Evolutionary conservation across 2,113 vertebrate species (phyloP).

Genomic region (Ascaphus truei): DNA sequence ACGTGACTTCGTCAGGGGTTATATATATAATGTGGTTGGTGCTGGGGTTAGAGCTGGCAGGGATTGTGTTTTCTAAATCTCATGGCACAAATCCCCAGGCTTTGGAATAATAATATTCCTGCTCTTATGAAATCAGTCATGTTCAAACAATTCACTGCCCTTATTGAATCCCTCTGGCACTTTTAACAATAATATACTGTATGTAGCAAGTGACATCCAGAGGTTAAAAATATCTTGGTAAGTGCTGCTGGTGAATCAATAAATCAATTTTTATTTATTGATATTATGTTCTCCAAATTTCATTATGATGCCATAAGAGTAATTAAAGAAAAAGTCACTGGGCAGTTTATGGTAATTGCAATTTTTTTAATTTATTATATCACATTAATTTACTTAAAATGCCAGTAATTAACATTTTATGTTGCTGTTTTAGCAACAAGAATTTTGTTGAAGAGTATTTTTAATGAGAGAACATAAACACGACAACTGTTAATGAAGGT

Average conservation of each 20-base stretch:
- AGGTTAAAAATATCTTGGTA: conserved; percentile 42
- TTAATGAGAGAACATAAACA: conserved; percentile 44
- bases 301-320: conserved; percentile 48
- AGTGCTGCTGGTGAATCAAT: conserved; percentile 46
- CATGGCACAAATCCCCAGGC: too few relatives aligned
- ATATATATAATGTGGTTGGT: too few relatives aligned
- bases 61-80: too few relatives aligned
- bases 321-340: conserved; percentile 54
- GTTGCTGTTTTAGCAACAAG: conserved; percentile 23
- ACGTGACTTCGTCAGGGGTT: too few relatives aligned
- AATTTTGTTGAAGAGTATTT: conserved; percentile 35
- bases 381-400: conserved; percentile 48
- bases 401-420: conserved; percentile 51
- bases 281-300: conserved; percentile 50
- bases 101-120: too few relatives aligned
- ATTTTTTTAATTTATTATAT: conserved; percentile 51
- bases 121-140: too few relatives aligned
- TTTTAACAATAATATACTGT: too few relatives aligned
- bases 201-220: background rate
- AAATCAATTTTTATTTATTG: conserved; percentile 53
- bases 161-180: too few relatives aligned
- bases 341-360: conserved; percentile 49
- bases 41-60: too few relatives aligned
- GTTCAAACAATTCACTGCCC: too few relatives aligned
- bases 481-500: background rate